Evolutionary conservation across 2,888 invertebrate genomes (phyloP), one percentile per base, ranked within the genome.

Genomic region (Monoplex corrugatus): DNA sequence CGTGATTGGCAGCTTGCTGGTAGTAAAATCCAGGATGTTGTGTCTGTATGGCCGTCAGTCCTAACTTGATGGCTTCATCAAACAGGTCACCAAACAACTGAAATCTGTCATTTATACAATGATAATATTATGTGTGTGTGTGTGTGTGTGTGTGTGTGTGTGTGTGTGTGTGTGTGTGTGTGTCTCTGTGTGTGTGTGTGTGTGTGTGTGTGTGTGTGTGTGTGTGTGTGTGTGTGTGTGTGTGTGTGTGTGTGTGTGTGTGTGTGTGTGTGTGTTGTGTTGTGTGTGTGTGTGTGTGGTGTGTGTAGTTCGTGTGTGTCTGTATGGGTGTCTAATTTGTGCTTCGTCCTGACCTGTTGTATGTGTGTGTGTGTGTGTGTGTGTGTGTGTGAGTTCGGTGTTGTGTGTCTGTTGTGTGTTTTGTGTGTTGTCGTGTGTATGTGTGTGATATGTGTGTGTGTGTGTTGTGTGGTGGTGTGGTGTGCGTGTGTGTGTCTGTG

Each of bases 11-110:
- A 32, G 99, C 98, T 96, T 98, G 98, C 94, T 99, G 98, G 95
- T 98, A 99, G 96, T 99, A 99, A 95, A 99, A 98, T 6, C 99
- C 99, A 5, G 99, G 99, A 96, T 99, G 99, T 95, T 99, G 98
- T 0, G 98, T 98, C 96, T 99, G 99, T 89, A 99, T 97, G 1
- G 99, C 98, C 1, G 98, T 98, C 91, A 99, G 97, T 6, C 99
- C 99, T 93, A 98, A 97, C 93, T 98, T 97, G 45, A 99, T 98
- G 32, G 99, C 99, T 96, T 98, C 98, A 96, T 99, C 98, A 97
- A 99, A 99, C 90, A 99, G 97, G 95, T 99, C 99, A 75, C 98
- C 99, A 97, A 99, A 99, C 90, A 96, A 93, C 92, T 96, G 96
- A 92, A 96, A 96, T 93, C 96, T 96, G 87, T 32, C 5, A 84